Conservation (phyloP, 1,140 invertebrate species). For the Drosophila subpulchrella region DNA sequence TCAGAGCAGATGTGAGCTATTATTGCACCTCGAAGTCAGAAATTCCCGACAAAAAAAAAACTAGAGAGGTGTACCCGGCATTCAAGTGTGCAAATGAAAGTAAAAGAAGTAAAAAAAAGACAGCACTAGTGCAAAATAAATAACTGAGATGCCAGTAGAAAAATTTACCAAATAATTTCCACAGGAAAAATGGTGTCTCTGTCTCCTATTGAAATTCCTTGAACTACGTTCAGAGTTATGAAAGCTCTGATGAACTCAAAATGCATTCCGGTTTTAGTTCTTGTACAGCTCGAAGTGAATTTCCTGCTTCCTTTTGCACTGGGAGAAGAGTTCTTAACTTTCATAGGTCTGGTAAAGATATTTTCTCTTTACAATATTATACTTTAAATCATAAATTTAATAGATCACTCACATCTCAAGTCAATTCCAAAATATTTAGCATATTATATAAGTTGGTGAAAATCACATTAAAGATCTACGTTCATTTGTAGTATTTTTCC, state of each 20-base stretch:
- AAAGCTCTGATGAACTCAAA: slow-evolving; percentile 3
- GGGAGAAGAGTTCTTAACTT: background rate
- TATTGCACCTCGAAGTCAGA: slow-evolving; percentile 57
- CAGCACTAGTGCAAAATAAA: slow-evolving; percentile 3
- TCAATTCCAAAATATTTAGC: too few relatives aligned
- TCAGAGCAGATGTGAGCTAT: slow-evolving; percentile 26
- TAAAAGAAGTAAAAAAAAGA: background rate
- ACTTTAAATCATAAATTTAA: background rate
- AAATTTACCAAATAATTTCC: slow-evolving; percentile 11
- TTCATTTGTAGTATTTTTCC: background rate
- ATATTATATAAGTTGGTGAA: too few relatives aligned
- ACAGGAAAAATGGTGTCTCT: background rate
- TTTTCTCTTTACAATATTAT: too few relatives aligned
- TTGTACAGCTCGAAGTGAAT: background rate
- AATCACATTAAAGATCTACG: too few relatives aligned
- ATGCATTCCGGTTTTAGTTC: background rate
- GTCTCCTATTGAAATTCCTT: background rate
- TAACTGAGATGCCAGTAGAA: slow-evolving; percentile 23
- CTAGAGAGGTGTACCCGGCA: background rate
- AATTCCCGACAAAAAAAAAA: slow-evolving; percentile 13
- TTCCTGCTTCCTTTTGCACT: background rate
- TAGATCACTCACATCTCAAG: too few relatives aligned
- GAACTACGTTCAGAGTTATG: background rate
- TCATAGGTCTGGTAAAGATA: too few relatives aligned
- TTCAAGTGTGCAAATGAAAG: slow-evolving; percentile 17